Percentiles rank a stretch among this genome's conserved stretches.
Evolutionary conservation across 2,888 invertebrate genomes (phyloP).

Genomic region (Heliconius ismenius): DNA sequence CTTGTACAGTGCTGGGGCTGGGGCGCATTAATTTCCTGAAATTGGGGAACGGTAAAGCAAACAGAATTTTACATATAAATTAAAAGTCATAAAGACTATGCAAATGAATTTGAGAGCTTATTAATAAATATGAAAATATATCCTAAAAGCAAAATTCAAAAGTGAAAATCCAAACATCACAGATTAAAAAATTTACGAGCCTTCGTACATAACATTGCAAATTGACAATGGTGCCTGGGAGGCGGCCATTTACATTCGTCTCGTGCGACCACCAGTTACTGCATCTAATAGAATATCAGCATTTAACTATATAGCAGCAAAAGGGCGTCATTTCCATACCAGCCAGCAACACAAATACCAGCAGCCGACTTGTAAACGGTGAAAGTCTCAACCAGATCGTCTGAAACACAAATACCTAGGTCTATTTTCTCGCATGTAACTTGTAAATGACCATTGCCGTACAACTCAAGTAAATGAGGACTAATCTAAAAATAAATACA

Average conservation of each 20-base stretch:
- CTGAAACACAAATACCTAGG: conserved; percentile 65
- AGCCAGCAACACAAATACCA: conserved; percentile 76
- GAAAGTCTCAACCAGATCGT: conserved; percentile 69
- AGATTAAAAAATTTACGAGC: background rate
- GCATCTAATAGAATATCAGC: conserved; percentile 51
- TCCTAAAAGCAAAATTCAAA: background rate
- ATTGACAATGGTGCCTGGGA: conserved; percentile 26
- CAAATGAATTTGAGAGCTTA: no score
- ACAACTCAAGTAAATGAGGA: conserved; percentile 32
- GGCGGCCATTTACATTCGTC: conserved; percentile 38
- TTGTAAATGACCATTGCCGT: conserved; percentile 48
- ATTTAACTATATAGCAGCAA: conserved; percentile 55
- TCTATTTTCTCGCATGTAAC: conserved; percentile 56
- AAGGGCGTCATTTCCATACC: conserved; percentile 62
- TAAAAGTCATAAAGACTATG: no score
- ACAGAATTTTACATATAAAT: no score
- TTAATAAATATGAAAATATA: background rate
- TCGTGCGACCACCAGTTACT: conserved; percentile 10
- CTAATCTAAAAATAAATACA: conserved; percentile 45
- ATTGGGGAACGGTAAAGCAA: no score
- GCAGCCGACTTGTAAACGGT: conserved; percentile 68
- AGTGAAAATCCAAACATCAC: background rate
- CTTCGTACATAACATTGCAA: background rate
- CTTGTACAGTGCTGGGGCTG: background rate
- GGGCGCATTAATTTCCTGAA: background rate